Evolutionary conservation across 2,797 vertebrate genomes (phyloP).

Genomic region (Podarcis lilfordi): DNA sequence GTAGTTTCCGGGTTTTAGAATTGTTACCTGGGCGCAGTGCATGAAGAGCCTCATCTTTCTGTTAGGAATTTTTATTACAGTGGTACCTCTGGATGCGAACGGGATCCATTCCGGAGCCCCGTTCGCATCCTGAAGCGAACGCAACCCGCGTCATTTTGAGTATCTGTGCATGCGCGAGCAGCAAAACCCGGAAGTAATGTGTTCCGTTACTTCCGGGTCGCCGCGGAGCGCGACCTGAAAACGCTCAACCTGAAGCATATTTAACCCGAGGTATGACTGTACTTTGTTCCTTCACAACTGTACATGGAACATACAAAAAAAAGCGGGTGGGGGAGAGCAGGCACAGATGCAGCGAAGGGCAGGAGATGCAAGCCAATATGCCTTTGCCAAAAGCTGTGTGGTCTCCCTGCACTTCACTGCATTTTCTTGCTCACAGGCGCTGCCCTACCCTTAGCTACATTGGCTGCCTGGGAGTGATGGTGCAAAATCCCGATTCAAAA

Average conservation of each 20-base stretch:
- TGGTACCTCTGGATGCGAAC: too few species aligned
- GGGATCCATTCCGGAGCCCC: too few species aligned
- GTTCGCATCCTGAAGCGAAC: too few species aligned
- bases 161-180: too few species aligned
- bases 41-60: background rate
- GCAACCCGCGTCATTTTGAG: too few species aligned
- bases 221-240: too few species aligned
- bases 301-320: background rate
- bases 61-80: constrained; percentile 4
- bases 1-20: too few species aligned
- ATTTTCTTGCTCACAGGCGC: background rate
- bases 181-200: too few species aligned
- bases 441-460: background rate
- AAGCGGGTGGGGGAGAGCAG: background rate
- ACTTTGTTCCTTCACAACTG: constrained; percentile 4
- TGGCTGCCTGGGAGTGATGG: background rate
- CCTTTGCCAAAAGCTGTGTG: background rate
- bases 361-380: background rate
- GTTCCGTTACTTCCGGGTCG: too few species aligned
- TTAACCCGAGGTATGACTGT: too few species aligned
- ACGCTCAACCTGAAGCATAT: too few species aligned
- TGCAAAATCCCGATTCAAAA: background rate
- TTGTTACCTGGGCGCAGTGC: too few species aligned
- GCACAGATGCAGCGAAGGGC: background rate
- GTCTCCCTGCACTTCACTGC: background rate